Evolutionary conservation across 53 echinoderm and acorn worm genomes (phyloP).

Genomic region (Stichopus horrens): DNA sequence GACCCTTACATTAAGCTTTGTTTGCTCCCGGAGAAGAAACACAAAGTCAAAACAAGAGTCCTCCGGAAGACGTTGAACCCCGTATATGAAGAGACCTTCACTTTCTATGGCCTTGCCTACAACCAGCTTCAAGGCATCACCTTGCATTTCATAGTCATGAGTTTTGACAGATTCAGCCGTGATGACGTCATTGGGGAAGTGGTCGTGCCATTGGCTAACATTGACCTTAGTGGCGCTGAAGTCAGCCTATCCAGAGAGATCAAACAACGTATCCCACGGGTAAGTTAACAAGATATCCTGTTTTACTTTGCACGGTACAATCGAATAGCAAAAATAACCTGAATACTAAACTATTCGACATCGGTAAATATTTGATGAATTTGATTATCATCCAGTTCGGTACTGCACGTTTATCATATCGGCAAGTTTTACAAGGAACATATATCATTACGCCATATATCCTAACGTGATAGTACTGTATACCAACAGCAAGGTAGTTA

Average conservation of each 20-base stretch:
- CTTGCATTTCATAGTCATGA: constrained; percentile 98
- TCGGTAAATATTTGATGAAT: no score
- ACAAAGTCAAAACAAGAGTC: constrained; percentile 98
- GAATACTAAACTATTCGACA: no score
- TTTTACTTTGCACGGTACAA: no score
- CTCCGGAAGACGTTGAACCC: constrained; percentile 92
- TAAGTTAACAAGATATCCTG: constrained; percentile 48
- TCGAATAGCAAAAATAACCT: no score
- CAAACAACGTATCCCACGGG: constrained; percentile 84
- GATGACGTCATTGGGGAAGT: constrained; percentile 99
- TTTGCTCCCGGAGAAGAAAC: constrained; percentile 98
- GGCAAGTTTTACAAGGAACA: no score
- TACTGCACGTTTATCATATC: no score
- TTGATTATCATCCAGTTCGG: no score
- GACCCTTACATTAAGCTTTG: constrained; percentile 99
- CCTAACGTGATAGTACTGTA: no score
- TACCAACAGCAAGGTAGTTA: no score
- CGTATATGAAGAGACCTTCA: constrained; percentile 98
- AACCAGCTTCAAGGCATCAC: constrained; percentile 99
- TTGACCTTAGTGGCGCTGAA: constrained; percentile 83
- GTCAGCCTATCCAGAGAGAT: constrained; percentile 84
- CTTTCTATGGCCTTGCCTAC: constrained; percentile 98
- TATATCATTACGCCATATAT: no score
- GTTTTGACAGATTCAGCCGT: constrained; percentile 98
- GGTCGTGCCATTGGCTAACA: constrained; percentile 92